Conservation (phyloP, 2,888 invertebrate genomes). For the Drosophila kokeensis region DNA sequence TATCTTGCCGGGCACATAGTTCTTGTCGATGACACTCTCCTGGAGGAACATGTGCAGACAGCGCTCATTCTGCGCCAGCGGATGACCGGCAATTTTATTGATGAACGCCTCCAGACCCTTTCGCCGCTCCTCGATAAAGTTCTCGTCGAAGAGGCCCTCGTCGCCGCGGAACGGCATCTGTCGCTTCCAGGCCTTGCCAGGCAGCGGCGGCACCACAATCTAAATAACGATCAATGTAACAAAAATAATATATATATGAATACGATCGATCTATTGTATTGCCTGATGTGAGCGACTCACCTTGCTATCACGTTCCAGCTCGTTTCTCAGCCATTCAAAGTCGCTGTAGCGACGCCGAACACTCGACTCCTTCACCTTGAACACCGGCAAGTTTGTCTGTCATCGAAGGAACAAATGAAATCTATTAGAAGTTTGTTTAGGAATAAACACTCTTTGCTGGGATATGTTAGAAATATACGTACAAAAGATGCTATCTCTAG, state of each 20-base stretch:
- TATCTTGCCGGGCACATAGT: conserved; percentile 99
- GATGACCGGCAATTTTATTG: conserved; percentile 99
- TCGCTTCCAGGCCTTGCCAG: conserved; percentile 99
- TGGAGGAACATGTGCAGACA: conserved; percentile 99
- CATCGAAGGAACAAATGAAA: conserved; percentile 48
- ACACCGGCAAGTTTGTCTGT: conserved; percentile 99
- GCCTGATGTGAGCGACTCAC: conserved; percentile 85
- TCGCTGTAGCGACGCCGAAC: conserved; percentile 99
- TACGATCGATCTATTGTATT: neutral
- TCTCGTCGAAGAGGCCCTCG: conserved; percentile 99
- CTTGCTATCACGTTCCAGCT: conserved; percentile 99
- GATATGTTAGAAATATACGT: neutral
- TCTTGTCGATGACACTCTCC: conserved; percentile 98
- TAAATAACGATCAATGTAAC: conserved; percentile 80
- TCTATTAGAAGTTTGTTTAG: neutral
- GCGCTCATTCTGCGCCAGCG: conserved; percentile 98
- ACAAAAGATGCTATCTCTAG: neutral
- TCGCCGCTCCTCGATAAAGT: conserved; percentile 99
- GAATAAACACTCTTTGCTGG: neutral
- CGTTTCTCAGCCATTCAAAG: conserved; percentile 99
- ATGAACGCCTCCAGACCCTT: conserved; percentile 99
- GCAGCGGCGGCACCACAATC: conserved; percentile 99
- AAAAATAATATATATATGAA: neutral
- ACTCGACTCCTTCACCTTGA: conserved; percentile 99
- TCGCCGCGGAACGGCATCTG: conserved; percentile 99